These are phyloP conservation scores for Osedax frankpressi DNA, from an alignment of 2,888 invertebrate genomes.

Conservation along the genomic window DNA sequence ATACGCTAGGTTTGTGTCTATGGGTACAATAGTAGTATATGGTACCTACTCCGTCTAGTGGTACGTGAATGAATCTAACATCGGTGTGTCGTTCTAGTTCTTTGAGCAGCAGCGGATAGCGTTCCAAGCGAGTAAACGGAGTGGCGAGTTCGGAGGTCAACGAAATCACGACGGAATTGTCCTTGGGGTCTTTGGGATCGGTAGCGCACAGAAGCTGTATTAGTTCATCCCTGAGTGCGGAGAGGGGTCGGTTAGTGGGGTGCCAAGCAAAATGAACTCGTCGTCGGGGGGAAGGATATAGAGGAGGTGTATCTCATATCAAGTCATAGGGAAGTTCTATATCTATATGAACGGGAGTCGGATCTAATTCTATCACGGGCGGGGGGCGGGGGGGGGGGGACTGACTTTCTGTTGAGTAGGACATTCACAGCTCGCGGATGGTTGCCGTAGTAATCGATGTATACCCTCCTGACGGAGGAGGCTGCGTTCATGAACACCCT, in stretches of 20 bases:
- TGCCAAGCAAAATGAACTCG: too few relatives aligned
- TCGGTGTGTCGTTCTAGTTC: slow-evolving; percentile 89
- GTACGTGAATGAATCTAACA: too few relatives aligned
- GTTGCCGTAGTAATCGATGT: slow-evolving; percentile 75
- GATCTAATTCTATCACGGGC: background rate
- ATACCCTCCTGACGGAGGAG: slow-evolving; percentile 58
- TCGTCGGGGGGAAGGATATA: background rate
- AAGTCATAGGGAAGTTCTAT: too few relatives aligned
- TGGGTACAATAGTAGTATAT: too few relatives aligned
- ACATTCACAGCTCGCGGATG: slow-evolving; percentile 89
- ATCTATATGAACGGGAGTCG: too few relatives aligned
- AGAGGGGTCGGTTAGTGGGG: too few relatives aligned
- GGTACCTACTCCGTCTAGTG: too few relatives aligned
- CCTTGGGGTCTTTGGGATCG: slow-evolving; percentile 75
- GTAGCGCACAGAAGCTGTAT: slow-evolving; percentile 66
- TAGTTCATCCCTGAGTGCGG: slow-evolving; percentile 66
- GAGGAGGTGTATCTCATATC: too few relatives aligned
- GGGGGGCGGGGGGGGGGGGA: background rate
- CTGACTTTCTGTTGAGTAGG: slow-evolving; percentile 60
- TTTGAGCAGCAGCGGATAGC: slow-evolving; percentile 72
- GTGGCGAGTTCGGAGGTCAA: slow-evolving; percentile 83
- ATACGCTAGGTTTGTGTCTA: too few relatives aligned
- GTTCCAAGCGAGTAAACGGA: slow-evolving; percentile 84
- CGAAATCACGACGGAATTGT: slow-evolving; percentile 54
- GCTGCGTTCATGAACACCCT: slow-evolving; percentile 69